Conservation (phyloP, 2,797 vertebrate genomes). For the Aplochiton taeniatus region DNA sequence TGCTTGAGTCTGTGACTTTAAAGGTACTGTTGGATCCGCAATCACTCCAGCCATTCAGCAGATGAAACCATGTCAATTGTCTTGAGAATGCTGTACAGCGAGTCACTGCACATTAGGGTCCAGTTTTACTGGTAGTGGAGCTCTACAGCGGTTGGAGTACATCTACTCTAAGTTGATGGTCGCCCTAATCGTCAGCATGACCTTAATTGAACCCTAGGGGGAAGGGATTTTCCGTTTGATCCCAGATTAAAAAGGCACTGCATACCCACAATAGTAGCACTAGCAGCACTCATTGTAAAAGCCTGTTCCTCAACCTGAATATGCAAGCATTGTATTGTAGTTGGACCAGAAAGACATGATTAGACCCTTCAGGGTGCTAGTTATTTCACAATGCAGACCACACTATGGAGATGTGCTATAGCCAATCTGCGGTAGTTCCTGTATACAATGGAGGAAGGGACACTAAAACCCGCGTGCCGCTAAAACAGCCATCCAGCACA, state of each 20-base stretch:
- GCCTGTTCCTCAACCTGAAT: not conserved
- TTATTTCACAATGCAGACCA: no score
- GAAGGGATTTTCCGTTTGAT: conserved; percentile 81
- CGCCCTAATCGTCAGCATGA: conserved; percentile 74
- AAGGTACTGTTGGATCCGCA: not conserved
- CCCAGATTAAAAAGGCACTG: conserved; percentile 80
- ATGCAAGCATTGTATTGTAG: no score
- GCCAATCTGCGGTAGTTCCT: no score
- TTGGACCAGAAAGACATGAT: no score
- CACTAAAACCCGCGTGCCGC: no score
- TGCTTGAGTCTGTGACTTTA: not conserved
- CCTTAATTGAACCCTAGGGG: conserved; percentile 78
- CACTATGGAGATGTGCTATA: no score
- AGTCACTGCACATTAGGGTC: conserved; percentile 3
- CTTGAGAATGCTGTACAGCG: conserved; percentile 2
- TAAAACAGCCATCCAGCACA: no score
- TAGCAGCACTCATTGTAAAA: conserved; percentile 47
- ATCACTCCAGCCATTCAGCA: not conserved
- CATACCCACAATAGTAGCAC: conserved; percentile 63
- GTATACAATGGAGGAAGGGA: no score
- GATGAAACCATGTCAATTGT: not conserved
- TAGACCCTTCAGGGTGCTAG: no score
- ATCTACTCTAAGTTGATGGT: conserved; percentile 63
- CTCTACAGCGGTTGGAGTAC: conserved; percentile 7
- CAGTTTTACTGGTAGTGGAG: no score